These are phyloP conservation scores for Hephaestus fuliginosus DNA, from an alignment of 2,797 vertebrate species.

Conservation along the genomic window DNA sequence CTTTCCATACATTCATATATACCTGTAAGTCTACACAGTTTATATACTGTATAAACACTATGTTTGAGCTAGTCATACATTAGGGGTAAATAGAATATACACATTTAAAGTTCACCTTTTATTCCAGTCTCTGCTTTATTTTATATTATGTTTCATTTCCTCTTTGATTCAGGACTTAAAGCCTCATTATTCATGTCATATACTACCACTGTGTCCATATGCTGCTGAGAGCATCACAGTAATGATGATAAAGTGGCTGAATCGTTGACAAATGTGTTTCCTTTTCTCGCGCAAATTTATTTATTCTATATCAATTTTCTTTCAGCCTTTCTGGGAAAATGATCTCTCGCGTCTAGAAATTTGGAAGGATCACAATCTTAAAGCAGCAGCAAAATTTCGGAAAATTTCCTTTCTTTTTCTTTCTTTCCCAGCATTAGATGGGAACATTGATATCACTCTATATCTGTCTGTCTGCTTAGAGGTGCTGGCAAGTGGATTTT, in stretches of 20 bases:
- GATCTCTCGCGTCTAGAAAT: not conserved
- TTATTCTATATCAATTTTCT: not conserved
- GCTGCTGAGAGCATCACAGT: conserved; percentile 8
- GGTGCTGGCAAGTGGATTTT: not conserved
- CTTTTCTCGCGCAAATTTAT: not conserved
- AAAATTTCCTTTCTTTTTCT: not conserved
- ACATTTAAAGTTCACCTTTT: not conserved
- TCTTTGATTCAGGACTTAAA: conserved; percentile 4
- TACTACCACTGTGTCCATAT: not conserved
- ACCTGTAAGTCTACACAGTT: too few relatives aligned
- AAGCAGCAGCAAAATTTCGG: too few relatives aligned
- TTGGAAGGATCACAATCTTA: too few relatives aligned
- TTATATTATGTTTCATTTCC: conserved; percentile 10
- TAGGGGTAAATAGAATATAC: not conserved
- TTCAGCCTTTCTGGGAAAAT: not conserved
- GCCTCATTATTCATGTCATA: conserved; percentile 16
- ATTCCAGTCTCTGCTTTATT: not conserved
- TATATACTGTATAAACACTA: too few relatives aligned
- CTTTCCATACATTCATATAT: too few relatives aligned
- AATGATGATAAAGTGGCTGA: conserved; percentile 20
- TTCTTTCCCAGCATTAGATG: not conserved
- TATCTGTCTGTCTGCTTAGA: not conserved
- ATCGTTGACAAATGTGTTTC: conserved; percentile 9
- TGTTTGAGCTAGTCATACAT: not conserved
- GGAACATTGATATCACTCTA: not conserved